Percentiles rank a stretch among this genome's conserved stretches.
These are phyloP conservation scores for Drosophila maculinotata DNA, from an alignment of 2,888 invertebrate genomes.

Conservation along the genomic window DNA sequence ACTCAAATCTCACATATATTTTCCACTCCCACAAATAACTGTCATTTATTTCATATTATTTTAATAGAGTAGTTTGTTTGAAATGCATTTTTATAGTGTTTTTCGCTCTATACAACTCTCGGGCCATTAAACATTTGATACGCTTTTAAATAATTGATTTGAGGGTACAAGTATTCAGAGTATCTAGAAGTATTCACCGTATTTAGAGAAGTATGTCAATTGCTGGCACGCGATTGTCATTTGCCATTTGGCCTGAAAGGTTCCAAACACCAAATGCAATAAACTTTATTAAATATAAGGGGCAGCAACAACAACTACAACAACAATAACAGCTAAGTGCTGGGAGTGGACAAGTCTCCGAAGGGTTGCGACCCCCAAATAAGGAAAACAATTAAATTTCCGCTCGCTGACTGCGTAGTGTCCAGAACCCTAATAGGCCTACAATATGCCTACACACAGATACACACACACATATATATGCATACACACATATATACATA, in stretches of 20 bases:
- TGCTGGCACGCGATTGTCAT: slow-evolving; percentile 49
- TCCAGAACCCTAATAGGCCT: slow-evolving; percentile 57
- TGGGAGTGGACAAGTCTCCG: slow-evolving; percentile 10
- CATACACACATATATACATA: slow-evolving; percentile 1
- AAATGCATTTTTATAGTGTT: too few relatives aligned
- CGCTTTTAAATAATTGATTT: slow-evolving; percentile 40
- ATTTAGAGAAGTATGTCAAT: slow-evolving; percentile 51
- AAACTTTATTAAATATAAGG: slow-evolving; percentile 57
- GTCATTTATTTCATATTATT: not conserved
- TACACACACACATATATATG: slow-evolving; percentile 10
- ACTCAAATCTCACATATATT: too few relatives aligned
- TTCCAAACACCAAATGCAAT: slow-evolving; percentile 48
- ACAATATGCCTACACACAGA: slow-evolving; percentile 26
- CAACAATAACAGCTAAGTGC: slow-evolving; percentile 5
- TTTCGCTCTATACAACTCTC: too few relatives aligned
- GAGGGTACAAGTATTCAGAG: slow-evolving; percentile 15
- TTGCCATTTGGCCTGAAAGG: slow-evolving; percentile 1
- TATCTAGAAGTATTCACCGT: not conserved
- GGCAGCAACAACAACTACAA: slow-evolving; percentile 3
- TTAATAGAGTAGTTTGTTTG: not conserved
- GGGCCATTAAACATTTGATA: not conserved
- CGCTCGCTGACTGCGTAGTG: slow-evolving; percentile 37
- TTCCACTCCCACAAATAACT: too few relatives aligned
- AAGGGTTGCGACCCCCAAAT: slow-evolving; percentile 11
- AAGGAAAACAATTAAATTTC: slow-evolving; percentile 70